Conservation (phyloP, 2,797 vertebrate species). For the Linurgus olivaceus region DNA sequence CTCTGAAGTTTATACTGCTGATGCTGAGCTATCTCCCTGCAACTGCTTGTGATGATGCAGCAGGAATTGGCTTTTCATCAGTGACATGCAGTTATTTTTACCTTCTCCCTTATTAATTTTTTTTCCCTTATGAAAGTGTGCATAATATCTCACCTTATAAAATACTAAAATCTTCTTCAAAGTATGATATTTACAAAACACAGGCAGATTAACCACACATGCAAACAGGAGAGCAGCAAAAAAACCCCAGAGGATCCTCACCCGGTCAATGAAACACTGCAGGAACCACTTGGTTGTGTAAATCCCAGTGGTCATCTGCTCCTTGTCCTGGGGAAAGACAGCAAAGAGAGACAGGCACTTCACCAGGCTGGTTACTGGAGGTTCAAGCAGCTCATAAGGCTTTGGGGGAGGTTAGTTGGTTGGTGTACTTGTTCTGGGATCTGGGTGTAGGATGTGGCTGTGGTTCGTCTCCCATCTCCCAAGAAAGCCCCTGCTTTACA, state of each 20-base stretch:
- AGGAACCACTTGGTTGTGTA: conserved; percentile 95
- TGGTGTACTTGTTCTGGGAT: not conserved
- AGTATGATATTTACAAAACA: not conserved
- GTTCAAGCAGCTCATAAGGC: not conserved
- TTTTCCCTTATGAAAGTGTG: not conserved
- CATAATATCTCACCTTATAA: not conserved
- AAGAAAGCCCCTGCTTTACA: not conserved
- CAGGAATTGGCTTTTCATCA: not conserved
- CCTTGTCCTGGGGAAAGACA: conserved; percentile 81
- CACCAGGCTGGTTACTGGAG: not conserved
- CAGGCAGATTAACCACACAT: not conserved
- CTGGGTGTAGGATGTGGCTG: not conserved
- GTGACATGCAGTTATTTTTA: not conserved
- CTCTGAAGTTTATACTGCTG: not conserved
- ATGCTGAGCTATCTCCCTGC: not conserved
- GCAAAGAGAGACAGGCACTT: not conserved
- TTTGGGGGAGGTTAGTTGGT: not conserved
- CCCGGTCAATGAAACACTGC: conserved; percentile 93
- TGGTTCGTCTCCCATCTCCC: not conserved
- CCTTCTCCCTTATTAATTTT: not conserved
- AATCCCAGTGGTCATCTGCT: conserved; percentile 90
- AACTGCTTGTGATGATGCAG: not conserved
- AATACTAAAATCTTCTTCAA: not conserved
- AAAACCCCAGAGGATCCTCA: conserved; percentile 62
- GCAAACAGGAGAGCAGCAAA: not conserved